phyloP scores from a whole-genome alignment of 1,140 invertebrate genomes.

The Eufriesea mexicana region DNA sequence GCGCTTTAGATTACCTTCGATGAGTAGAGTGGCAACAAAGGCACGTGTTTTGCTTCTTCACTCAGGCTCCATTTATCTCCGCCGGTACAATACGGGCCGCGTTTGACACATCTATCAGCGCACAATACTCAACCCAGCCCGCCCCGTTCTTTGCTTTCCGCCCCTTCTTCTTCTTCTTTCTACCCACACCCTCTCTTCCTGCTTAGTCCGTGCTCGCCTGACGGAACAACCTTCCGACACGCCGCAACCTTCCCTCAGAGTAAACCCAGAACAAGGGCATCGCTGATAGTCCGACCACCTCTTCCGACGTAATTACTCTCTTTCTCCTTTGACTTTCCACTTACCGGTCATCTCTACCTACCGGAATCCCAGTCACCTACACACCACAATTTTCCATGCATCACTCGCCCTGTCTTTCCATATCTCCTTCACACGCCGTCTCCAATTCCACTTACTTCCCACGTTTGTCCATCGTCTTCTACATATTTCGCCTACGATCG shows the following conservation, averaged over 20 bases:
- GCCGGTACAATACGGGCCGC: conserved; percentile 81
- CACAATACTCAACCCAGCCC: conserved; percentile 74
- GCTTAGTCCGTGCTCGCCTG: conserved; percentile 49
- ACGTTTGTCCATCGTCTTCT: too few relatives aligned
- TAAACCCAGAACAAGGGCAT: conserved; percentile 30
- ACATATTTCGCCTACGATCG: too few relatives aligned
- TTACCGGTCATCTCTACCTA: conserved; percentile 8
- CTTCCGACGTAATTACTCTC: conserved; percentile 64
- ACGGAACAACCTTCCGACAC: conserved; percentile 59
- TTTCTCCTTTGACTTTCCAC: conserved; percentile 37
- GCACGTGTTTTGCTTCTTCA: conserved; percentile 84
- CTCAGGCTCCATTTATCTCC: conserved; percentile 83
- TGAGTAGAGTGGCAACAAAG: conserved; percentile 81
- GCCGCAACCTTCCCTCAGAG: conserved; percentile 27
- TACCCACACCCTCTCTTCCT: conserved; percentile 33
- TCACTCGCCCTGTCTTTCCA: too few relatives aligned
- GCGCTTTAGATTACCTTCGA: conserved; percentile 79
- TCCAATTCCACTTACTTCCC: too few relatives aligned
- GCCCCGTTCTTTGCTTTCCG: conserved; percentile 65
- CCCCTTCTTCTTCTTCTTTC: conserved; percentile 40
- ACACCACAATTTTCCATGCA: too few relatives aligned
- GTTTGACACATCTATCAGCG: conserved; percentile 85
- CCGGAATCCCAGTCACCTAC: too few relatives aligned
- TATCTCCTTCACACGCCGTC: too few relatives aligned
- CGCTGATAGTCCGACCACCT: conserved; percentile 49